Evolutionary conservation across 2,888 invertebrate species (phyloP).

Genomic region (Vanessa cardui): DNA sequence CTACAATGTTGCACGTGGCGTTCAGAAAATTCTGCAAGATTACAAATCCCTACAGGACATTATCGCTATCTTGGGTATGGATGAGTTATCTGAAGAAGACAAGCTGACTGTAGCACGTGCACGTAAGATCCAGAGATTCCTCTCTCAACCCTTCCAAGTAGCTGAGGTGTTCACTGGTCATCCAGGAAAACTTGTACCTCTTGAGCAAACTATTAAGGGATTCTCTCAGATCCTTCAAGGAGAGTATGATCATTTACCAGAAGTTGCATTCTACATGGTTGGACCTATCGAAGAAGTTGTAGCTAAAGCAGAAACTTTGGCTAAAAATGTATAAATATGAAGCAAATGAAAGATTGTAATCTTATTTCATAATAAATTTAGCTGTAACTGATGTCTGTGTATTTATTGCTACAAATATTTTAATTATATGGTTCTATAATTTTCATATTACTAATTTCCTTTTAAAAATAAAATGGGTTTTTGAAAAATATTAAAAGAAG

Average conservation of each 20-base stretch:
- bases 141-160: slow-evolving; percentile 96
- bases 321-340: slow-evolving; percentile 66
- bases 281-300: slow-evolving; percentile 85
- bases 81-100: slow-evolving; percentile 96
- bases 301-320: slow-evolving; percentile 90
- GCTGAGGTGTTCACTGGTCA: slow-evolving; percentile 98
- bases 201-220: slow-evolving; percentile 94
- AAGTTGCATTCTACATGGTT: slow-evolving; percentile 91
- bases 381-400: slow-evolving; percentile 19
- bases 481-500: too few species aligned
- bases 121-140: slow-evolving; percentile 96
- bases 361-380: slow-evolving; percentile 34
- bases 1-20: slow-evolving; percentile 94
- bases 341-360: slow-evolving; percentile 28
- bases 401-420: slow-evolving; percentile 11
- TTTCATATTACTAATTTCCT: not conserved
- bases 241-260: slow-evolving; percentile 95
- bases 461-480: too few species aligned
- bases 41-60: slow-evolving; percentile 91
- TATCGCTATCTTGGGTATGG: slow-evolving; percentile 94
- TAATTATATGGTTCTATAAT: not conserved
- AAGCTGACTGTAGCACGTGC: slow-evolving; percentile 96
- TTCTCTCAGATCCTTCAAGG: slow-evolving; percentile 92
- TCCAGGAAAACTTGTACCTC: slow-evolving; percentile 93
- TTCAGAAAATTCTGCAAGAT: slow-evolving; percentile 95